phyloP scores from a whole-genome alignment of 2,797 vertebrate genomes.

The Melanotaenia nigrans region DNA sequence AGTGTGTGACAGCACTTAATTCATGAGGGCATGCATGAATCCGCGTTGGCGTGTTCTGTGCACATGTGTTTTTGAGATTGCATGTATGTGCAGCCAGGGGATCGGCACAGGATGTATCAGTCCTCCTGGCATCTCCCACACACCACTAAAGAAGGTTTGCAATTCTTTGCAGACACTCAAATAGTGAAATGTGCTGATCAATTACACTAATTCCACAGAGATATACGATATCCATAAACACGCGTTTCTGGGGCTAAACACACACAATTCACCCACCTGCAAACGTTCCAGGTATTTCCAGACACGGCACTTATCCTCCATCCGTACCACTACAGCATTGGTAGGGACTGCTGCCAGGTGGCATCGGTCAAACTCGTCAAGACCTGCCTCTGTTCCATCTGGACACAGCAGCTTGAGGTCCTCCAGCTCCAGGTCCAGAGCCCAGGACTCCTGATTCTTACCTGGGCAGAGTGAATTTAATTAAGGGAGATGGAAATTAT shows the following conservation, averaged over 20 bases:
- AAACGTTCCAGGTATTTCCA: conserved; percentile 86
- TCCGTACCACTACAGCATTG: conserved; percentile 84
- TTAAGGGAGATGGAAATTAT: not conserved
- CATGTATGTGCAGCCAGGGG: conserved; percentile 28
- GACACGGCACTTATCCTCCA: conserved; percentile 84
- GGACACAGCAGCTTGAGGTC: conserved; percentile 87
- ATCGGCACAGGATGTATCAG: conserved; percentile 48
- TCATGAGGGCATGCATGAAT: conserved; percentile 44
- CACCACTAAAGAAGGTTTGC: conserved; percentile 44
- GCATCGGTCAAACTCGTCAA: conserved; percentile 74
- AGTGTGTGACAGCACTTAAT: conserved; percentile 51
- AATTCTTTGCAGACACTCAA: conserved; percentile 34
- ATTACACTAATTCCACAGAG: conserved; percentile 47
- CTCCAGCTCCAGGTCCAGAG: conserved; percentile 85
- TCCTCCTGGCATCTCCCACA: conserved; percentile 53
- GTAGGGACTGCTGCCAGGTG: conserved; percentile 84
- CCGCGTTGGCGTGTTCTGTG: conserved; percentile 33
- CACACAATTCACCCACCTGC: conserved; percentile 74
- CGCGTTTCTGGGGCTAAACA: conserved; percentile 8
- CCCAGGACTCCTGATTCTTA: conserved; percentile 87
- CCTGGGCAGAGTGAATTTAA: conserved; percentile 56
- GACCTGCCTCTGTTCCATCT: conserved; percentile 78
- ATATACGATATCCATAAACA: conserved; percentile 24
- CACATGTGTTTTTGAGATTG: conserved; percentile 32
- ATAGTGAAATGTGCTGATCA: conserved; percentile 41